phyloP scores from a whole-genome alignment of 2,888 invertebrate genomes.

The Boloria selene region DNA sequence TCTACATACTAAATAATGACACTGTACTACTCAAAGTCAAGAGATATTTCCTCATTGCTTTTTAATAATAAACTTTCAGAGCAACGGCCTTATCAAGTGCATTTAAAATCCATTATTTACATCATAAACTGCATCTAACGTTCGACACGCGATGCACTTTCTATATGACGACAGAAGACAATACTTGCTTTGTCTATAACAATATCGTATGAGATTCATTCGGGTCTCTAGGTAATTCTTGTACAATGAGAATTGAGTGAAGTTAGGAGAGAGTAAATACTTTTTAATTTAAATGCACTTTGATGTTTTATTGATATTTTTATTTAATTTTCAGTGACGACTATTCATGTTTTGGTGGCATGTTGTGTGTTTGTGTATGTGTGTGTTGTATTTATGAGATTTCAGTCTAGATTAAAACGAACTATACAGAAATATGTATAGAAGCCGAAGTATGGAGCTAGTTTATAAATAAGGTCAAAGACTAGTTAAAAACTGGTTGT shows the following conservation, averaged over 20 bases:
- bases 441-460: too few relatives aligned
- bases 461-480: neutral
- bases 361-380: too few relatives aligned
- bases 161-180: slow-evolving; percentile 39
- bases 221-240: slow-evolving; percentile 12
- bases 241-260: slow-evolving; percentile 15
- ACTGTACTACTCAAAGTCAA: neutral
- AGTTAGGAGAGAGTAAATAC: neutral
- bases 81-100: neutral
- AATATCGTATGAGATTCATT: slow-evolving; percentile 22
- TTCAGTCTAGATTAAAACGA: too few relatives aligned
- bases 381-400: too few relatives aligned
- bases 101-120: slow-evolving; percentile 25
- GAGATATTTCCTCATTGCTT: neutral
- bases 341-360: too few relatives aligned
- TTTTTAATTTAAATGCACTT: too few relatives aligned
- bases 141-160: slow-evolving; percentile 40
- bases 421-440: too few relatives aligned
- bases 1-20: too few relatives aligned
- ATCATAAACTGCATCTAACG: slow-evolving; percentile 28
- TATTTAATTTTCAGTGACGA: too few relatives aligned
- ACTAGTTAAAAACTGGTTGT: neutral
- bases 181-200: slow-evolving; percentile 37
- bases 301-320: too few relatives aligned
- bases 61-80: neutral